Conservation (phyloP, 2,888 invertebrate species). For the Netelia melanura region DNA sequence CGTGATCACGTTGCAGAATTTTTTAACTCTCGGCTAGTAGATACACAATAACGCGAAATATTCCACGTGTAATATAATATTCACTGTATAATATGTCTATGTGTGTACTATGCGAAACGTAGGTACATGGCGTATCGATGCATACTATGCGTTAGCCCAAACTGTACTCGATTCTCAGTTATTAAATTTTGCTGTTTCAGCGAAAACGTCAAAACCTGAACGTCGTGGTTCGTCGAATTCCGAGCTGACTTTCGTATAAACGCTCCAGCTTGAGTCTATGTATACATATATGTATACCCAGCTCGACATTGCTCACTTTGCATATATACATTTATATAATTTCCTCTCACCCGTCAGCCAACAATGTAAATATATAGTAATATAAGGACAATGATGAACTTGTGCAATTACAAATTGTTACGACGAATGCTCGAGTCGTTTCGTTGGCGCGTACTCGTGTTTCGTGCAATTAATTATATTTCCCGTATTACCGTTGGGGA, state of each 20-base stretch:
- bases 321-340: neutral
- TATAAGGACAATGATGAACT: slow-evolving; percentile 14
- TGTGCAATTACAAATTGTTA: slow-evolving; percentile 45
- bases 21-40: neutral
- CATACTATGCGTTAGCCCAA: neutral
- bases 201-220: slow-evolving; percentile 8
- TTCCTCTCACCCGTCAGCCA: slow-evolving; percentile 9
- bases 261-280: neutral
- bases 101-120: neutral
- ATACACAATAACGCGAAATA: slow-evolving; percentile 4
- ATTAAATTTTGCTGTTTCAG: slow-evolving; percentile 14
- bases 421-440: slow-evolving; percentile 12
- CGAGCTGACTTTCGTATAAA: slow-evolving; percentile 33
- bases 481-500: neutral
- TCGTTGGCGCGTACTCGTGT: neutral
- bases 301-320: neutral
- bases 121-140: neutral
- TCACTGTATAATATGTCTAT: neutral
- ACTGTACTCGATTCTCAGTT: neutral
- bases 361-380: neutral
- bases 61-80: neutral
- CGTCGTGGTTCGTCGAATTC: slow-evolving; percentile 8
- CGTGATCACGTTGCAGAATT: slow-evolving; percentile 39
- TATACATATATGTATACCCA: neutral
- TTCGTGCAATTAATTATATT: slow-evolving; percentile 38